Evolutionary conservation across 2,888 invertebrate genomes (phyloP), one percentile per base, ranked within the genome.

Genomic region (Hyposoter didymator): DNA sequence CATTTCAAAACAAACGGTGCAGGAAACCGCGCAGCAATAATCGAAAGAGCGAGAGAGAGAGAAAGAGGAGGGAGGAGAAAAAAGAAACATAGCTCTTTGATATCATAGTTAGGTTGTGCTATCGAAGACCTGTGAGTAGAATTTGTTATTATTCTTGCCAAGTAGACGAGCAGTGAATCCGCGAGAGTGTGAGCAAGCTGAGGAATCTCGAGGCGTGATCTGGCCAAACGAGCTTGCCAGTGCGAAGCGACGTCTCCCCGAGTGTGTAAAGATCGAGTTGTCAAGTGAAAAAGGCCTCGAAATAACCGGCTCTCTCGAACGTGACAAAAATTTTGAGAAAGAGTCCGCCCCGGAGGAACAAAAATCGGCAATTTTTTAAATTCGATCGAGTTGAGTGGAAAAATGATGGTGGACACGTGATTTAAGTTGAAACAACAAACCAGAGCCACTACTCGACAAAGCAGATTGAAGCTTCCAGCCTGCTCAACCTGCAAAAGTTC

Each of bases 1-100:
- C 67, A 72, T 82, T 82, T 82, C 64, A 85, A 82, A 85, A 84
- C 78, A 81, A 84, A 86, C 83, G 59, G 64, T 12, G 78, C 43
- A 52, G 5, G 84, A 28, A 28, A 43, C 52, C 22, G 49, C 64
- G 35, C 28, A 73, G 35, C 47, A 39, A 39, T 39, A 39, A 39
- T 39, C 39, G 39, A 8, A 7, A 39, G 39, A 39, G 10, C 7
- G 10, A 10, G 17, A 22, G 14, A 8, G 59, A 19, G 14, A 59
- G 62, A n/a, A n/a, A n/a, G 43, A 49, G 47, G 39, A 52, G 52
- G 32, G 66, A 49, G 43, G 39, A 67, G 22, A 32, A 43, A 55
- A 45, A 28, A 35, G 45, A 28, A 12, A 14, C 14, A 32, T 14
- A 43, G 22, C 43, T 62, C 14, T 35, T 55, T 52, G 78, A 82